These are phyloP conservation scores for Cryptoleucopteryx plumbea DNA, from an alignment of 2,113 vertebrate species.

Conservation along the genomic window DNA sequence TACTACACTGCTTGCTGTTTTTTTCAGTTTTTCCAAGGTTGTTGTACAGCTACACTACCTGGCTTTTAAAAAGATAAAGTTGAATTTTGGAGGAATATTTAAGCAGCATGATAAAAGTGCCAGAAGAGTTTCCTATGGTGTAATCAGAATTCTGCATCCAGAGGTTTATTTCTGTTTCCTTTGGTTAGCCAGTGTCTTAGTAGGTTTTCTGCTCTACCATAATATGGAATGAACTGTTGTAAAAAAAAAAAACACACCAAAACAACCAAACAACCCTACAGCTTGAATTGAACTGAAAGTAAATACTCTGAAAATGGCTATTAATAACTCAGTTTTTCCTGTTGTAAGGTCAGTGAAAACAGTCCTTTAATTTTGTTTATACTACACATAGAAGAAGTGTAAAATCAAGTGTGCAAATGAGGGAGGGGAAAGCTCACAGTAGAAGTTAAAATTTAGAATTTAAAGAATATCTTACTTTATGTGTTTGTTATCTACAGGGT, in stretches of 20 bases:
- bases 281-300: not conserved
- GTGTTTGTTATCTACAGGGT: not conserved
- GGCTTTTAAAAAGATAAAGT: not conserved
- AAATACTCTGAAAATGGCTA: not conserved
- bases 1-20: not conserved
- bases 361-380: not conserved
- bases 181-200: not conserved
- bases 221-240: accelerated
- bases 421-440: not conserved
- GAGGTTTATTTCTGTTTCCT: not conserved
- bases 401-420: not conserved
- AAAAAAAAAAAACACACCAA: not conserved
- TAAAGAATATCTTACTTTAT: not conserved
- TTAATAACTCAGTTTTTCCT: not conserved
- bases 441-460: not conserved
- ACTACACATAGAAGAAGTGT: not conserved
- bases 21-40: not conserved
- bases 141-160: not conserved
- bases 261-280: not conserved
- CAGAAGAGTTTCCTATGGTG: not conserved
- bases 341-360: not conserved
- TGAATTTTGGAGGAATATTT: not conserved
- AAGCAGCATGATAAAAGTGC: not conserved
- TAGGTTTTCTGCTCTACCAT: not conserved
- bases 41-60: not conserved